phyloP scores from a whole-genome alignment of 2,113 vertebrate species.

The Mormyrus iriodes region DNA sequence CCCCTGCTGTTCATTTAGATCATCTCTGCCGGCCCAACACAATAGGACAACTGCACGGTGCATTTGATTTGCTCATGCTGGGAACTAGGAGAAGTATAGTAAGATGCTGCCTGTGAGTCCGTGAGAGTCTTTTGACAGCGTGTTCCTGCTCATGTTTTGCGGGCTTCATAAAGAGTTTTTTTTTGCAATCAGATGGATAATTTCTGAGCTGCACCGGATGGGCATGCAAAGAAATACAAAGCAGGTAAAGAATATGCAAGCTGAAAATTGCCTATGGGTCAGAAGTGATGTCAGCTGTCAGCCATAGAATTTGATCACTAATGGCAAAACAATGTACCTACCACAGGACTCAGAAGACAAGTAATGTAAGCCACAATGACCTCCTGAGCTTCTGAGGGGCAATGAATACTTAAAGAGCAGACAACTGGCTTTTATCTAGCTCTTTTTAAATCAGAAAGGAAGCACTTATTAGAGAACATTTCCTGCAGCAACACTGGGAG shows the following conservation, averaged over 20 bases:
- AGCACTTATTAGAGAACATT: background rate
- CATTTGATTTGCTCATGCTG: constrained; percentile 20
- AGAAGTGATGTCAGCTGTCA: background rate
- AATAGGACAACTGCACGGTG: constrained; percentile 7
- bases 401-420: background rate
- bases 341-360: background rate
- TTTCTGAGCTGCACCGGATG: background rate
- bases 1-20: constrained; percentile 15
- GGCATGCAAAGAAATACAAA: background rate
- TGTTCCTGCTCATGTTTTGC: background rate
- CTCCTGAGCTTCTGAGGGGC: background rate
- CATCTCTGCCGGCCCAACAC: constrained; percentile 13
- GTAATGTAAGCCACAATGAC: background rate
- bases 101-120: background rate
- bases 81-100: background rate
- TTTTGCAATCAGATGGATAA: background rate
- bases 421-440: background rate
- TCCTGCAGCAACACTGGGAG: background rate
- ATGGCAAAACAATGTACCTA: background rate
- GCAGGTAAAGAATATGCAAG: background rate
- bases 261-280: background rate
- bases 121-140: background rate
- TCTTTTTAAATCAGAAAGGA: background rate
- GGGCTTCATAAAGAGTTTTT: background rate
- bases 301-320: background rate